These are phyloP conservation scores for Limnothrissa miodon DNA, from an alignment of 2,113 vertebrate genomes.

Conservation along the genomic window DNA sequence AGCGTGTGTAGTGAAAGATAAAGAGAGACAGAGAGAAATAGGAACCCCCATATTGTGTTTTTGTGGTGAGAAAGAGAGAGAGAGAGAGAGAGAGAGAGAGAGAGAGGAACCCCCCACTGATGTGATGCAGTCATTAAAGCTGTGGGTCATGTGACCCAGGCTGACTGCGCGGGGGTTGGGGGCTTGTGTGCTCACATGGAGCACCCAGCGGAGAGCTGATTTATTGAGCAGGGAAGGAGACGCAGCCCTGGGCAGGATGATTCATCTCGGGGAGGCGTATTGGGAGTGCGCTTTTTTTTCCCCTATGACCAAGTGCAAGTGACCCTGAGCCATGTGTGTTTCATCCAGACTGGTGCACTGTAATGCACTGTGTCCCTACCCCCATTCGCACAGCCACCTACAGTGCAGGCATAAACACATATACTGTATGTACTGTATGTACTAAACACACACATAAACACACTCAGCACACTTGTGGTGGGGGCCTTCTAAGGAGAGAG, in stretches of 20 bases:
- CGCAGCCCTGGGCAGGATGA: not conserved
- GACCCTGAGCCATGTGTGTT: not conserved
- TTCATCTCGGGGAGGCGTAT: not conserved
- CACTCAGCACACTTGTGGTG: too few species aligned
- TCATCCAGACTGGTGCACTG: not conserved
- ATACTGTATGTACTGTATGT: too few species aligned
- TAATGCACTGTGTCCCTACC: not conserved
- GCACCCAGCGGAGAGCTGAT: not conserved
- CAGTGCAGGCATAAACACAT: not conserved
- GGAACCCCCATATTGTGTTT: too few species aligned
- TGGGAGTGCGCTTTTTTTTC: not conserved
- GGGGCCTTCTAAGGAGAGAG: too few species aligned
- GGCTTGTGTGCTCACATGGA: not conserved
- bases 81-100: too few species aligned
- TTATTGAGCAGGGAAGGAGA: slow-evolving; percentile 4
- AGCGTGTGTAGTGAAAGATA: too few species aligned
- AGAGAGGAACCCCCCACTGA: not conserved
- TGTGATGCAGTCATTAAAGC: not conserved
- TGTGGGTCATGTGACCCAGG: not conserved
- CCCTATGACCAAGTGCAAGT: not conserved
- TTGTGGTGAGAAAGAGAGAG: too few species aligned
- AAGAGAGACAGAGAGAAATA: not conserved
- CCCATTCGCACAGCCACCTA: not conserved
- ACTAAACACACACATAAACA: too few species aligned
- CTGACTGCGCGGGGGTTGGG: not conserved